Evolutionary conservation across 2,888 invertebrate genomes (phyloP), one percentile per base, ranked within the genome.

Genomic region (Lutraria lutraria): DNA sequence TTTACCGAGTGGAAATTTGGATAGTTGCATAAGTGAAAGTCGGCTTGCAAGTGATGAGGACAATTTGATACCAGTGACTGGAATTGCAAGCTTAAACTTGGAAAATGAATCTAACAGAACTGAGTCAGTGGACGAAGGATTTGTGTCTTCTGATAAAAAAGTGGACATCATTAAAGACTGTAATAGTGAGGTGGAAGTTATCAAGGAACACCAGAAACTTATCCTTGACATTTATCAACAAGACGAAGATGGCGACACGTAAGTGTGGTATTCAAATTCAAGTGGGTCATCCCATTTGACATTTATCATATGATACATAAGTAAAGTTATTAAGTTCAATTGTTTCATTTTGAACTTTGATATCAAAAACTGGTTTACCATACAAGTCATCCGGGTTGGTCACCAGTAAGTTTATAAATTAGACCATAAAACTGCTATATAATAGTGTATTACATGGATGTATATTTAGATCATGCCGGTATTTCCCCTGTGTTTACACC

Each of bases 191-290:
- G 79, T 60, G 63, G 43, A 85, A 31, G 15, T 13, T 10, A 56
- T 83, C 19, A 63, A 81, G 19, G 43, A 60, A 34, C 53, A 83
- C 15, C 83, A 76, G 60, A 80, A 15, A 80, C 54, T 88, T 31
- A 52, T 88, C 19, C n/a, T 25, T 56, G 87, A 88, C 16, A 80
- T 93, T 13, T 95, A 92, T 86, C 88, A 91, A 72, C 94, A 94
- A 83, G 95, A 95, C 86, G 94, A 93, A 85, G 95, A 95, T 88
- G 95, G 95, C n/a, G 95, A 95, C 88, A 94, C 94, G 95, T 95
- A 94, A 93, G 95, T 93, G 29, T 83, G 43, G 43, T 43, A 2
- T 43, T 43, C 8, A 43, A 4, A 43, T 43, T 43, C 43, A 43
- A 43, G 8, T 8, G 8, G 43, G 43, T 8, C 43, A 43, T 43